phyloP scores from a whole-genome alignment of 2,113 vertebrate genomes.

The Chrysochloris asiatica region DNA sequence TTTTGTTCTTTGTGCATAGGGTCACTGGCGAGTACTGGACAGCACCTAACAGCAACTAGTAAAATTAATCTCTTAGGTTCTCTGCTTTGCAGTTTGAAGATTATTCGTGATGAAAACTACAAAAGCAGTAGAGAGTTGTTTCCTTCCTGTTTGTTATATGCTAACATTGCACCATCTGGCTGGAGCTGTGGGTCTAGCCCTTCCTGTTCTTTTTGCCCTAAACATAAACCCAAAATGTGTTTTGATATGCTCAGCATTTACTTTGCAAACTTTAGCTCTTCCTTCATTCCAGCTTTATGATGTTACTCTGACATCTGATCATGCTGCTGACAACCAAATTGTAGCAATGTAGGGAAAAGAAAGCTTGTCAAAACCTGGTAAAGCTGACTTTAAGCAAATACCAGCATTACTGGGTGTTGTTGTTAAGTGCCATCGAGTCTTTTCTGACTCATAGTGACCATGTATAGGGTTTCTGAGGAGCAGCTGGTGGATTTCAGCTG shows the following conservation, averaged over 20 bases:
- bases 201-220: conserved; percentile 51
- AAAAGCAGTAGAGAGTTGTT: not conserved
- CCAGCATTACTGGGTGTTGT: not conserved
- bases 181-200: not conserved
- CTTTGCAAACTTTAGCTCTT: conserved; percentile 15
- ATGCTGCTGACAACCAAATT: not conserved
- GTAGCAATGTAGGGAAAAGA: not conserved
- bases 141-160: conserved; percentile 47
- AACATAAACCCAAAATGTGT: not conserved
- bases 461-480: too few species aligned
- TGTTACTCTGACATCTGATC: conserved; percentile 18
- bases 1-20: too few species aligned
- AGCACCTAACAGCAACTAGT: not conserved
- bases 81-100: not conserved
- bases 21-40: too few species aligned
- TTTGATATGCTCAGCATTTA: conserved; percentile 41
- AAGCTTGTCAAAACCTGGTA: not conserved
- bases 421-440: too few species aligned
- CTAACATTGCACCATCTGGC: conserved; percentile 35
- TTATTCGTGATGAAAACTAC: not conserved
- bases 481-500: too few species aligned
- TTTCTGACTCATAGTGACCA: too few species aligned
- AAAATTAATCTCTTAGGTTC: not conserved
- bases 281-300: conserved; percentile 32
- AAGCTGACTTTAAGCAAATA: conserved; percentile 10